These are phyloP conservation scores for Thamnaconus septentrionalis DNA, from an alignment of 2,113 vertebrate species.

Conservation along the genomic window DNA sequence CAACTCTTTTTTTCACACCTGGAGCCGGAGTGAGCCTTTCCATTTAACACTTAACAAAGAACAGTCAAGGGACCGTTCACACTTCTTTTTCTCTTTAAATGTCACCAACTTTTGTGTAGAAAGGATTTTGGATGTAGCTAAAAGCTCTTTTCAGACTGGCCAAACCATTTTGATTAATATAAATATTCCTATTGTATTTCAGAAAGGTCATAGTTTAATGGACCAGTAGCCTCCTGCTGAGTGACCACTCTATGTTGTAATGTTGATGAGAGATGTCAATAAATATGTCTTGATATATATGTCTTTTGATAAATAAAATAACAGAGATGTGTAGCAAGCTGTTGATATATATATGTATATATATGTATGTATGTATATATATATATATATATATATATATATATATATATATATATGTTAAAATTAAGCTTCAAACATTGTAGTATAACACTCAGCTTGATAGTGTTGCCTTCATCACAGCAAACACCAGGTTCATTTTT, in stretches of 20 bases:
- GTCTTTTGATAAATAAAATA: slow-evolving; percentile 62
- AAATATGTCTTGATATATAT: slow-evolving; percentile 48
- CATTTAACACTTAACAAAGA: slow-evolving; percentile 35
- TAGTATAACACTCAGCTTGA: too few species aligned
- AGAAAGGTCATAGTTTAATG: slow-evolving; percentile 53
- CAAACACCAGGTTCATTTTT: too few species aligned
- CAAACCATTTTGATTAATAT: slow-evolving; percentile 64
- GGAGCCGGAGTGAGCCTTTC: slow-evolving; percentile 22
- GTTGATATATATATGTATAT: too few species aligned
- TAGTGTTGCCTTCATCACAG: too few species aligned
- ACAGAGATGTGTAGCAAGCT: not conserved
- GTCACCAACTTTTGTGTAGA: slow-evolving; percentile 57
- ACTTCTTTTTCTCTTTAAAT: slow-evolving; percentile 32
- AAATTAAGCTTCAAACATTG: too few species aligned
- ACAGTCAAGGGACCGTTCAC: slow-evolving; percentile 25
- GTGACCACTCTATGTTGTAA: slow-evolving; percentile 46
- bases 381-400: too few species aligned
- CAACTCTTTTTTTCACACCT: slow-evolving; percentile 24
- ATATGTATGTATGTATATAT: too few species aligned
- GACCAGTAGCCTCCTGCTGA: slow-evolving; percentile 43
- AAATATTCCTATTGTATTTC: slow-evolving; percentile 68
- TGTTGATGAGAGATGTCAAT: slow-evolving; percentile 49
- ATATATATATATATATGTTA: too few species aligned
- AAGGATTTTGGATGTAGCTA: slow-evolving; percentile 54
- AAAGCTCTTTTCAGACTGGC: slow-evolving; percentile 70